Conservation (phyloP, 2,888 invertebrate species). For the Dynastes maya region DNA sequence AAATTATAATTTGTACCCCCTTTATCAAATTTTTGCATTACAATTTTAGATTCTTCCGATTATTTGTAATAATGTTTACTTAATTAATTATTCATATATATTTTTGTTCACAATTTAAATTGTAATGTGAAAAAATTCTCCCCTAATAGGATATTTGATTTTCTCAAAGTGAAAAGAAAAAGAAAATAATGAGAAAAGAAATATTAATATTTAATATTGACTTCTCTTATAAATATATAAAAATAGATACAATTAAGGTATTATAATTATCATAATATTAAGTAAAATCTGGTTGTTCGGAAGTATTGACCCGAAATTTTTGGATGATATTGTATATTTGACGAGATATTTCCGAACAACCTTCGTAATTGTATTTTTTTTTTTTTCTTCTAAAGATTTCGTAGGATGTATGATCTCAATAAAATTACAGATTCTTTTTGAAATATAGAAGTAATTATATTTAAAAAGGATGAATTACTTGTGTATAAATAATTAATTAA, state of each 20-base stretch:
- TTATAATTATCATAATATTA: background rate
- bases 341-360: background rate
- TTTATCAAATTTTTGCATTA: background rate
- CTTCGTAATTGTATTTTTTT: constrained; percentile 1
- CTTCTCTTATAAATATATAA: background rate
- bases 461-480: constrained; percentile 2
- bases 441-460: background rate
- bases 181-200: background rate
- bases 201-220: no score
- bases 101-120: background rate
- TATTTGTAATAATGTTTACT: no score
- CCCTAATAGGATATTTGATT: no score
- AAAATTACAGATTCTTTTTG: constrained; percentile 20
- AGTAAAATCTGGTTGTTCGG: no score
- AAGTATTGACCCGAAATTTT: background rate
- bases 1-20: background rate
- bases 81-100: background rate
- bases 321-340: no score
- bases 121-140: background rate
- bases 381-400: no score
- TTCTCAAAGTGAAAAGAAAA: background rate
- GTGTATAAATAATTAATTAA: constrained; percentile 22
- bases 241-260: constrained; percentile 7
- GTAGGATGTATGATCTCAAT: constrained; percentile 45
- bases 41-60: constrained; percentile 11